These are phyloP conservation scores for Scylla paramamosain DNA, from an alignment of 1,140 invertebrate species.

Conservation along the genomic window DNA sequence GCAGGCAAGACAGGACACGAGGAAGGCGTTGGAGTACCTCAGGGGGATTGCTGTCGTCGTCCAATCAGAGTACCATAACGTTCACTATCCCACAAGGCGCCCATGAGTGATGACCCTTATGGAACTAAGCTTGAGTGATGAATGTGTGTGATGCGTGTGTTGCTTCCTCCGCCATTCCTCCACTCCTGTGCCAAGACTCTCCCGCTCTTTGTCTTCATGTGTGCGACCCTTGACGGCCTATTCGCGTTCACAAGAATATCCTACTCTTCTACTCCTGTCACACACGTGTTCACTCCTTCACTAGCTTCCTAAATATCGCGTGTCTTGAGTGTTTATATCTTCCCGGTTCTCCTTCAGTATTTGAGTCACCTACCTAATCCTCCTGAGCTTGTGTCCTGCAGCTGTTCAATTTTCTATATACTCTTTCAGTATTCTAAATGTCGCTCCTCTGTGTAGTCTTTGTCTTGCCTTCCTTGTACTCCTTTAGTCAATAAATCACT, in stretches of 20 bases:
- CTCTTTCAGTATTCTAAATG: too few relatives aligned
- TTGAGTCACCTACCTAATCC: not conserved
- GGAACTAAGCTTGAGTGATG: conserved; percentile 55
- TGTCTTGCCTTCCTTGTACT: not conserved
- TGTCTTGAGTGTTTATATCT: not conserved
- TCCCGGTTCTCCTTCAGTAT: not conserved
- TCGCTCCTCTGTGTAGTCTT: too few relatives aligned
- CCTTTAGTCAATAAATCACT: not conserved
- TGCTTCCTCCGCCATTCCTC: not conserved
- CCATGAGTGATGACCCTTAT: conserved; percentile 56
- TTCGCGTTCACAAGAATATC: not conserved
- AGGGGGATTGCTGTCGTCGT: not conserved
- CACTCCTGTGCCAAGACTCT: not conserved
- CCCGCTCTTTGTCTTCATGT: not conserved
- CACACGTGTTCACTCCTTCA: too few relatives aligned
- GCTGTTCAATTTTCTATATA: too few relatives aligned
- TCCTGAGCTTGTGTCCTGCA: too few relatives aligned
- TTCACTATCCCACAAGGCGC: not conserved
- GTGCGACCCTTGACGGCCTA: not conserved
- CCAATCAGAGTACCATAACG: conserved; percentile 42
- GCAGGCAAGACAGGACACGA: too few relatives aligned
- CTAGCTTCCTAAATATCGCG: too few relatives aligned
- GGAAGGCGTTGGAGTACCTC: too few relatives aligned
- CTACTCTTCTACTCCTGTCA: too few relatives aligned
- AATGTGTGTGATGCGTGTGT: not conserved